These are phyloP conservation scores for Odontamblyopus lacepedii DNA, from an alignment of 2,797 vertebrate genomes.

Conservation along the genomic window DNA sequence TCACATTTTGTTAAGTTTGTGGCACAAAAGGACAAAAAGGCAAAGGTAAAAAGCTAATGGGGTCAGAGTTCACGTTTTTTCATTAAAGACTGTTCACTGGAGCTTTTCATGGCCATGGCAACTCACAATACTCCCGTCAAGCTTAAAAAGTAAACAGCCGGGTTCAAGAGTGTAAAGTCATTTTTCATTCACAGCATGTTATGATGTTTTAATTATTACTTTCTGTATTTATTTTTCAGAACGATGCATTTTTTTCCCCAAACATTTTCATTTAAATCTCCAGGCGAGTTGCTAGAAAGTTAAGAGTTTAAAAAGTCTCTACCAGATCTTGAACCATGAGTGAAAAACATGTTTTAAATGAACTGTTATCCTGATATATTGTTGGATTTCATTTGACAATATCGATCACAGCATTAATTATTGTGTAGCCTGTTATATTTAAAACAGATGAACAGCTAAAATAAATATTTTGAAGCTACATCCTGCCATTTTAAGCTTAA, in stretches of 20 bases:
- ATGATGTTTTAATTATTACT: not conserved
- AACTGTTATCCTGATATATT: too few relatives aligned
- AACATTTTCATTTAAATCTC: not conserved
- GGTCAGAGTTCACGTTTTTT: not conserved
- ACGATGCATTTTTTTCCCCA: not conserved
- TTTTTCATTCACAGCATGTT: not conserved
- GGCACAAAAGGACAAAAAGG: not conserved
- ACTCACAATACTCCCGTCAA: not conserved
- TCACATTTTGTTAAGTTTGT: not conserved
- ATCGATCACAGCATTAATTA: too few relatives aligned
- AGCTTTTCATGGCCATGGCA: not conserved
- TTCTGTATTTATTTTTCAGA: not conserved
- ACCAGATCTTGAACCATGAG: too few relatives aligned
- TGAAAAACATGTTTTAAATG: too few relatives aligned
- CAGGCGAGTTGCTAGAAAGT: too few relatives aligned
- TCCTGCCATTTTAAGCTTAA: too few relatives aligned
- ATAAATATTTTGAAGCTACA: too few relatives aligned
- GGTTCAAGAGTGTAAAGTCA: not conserved
- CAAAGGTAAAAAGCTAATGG: not conserved
- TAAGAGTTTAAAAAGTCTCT: too few relatives aligned
- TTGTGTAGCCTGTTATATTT: too few relatives aligned
- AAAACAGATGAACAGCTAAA: too few relatives aligned
- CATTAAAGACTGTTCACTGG: not conserved
- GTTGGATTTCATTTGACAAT: too few relatives aligned
- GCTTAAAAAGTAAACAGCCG: too few relatives aligned